These are phyloP conservation scores for Polypedilum pembai DNA, from an alignment of 1,140 invertebrate genomes.

Conservation along the genomic window DNA sequence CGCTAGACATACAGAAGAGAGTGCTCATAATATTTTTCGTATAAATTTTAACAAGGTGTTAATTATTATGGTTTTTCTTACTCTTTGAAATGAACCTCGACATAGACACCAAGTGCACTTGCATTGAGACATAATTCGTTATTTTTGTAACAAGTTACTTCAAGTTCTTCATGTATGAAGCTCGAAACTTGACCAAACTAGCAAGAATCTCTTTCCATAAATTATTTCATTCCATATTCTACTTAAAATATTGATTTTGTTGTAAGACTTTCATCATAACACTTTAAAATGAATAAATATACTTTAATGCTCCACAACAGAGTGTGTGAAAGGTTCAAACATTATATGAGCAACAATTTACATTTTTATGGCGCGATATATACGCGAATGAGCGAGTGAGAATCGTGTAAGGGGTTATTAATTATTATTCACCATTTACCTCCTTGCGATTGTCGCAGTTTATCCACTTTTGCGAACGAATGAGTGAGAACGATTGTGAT, in stretches of 20 bases:
- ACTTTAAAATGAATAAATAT: neutral
- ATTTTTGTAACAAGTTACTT: too few relatives aligned
- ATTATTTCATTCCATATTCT: neutral
- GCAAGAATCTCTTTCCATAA: neutral
- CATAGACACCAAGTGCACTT: neutral
- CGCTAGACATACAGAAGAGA: too few relatives aligned
- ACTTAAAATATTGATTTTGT: conserved; percentile 19
- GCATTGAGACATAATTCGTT: neutral
- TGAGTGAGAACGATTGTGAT: neutral
- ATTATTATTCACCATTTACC: neutral
- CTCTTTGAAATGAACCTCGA: neutral
- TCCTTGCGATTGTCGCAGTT: neutral
- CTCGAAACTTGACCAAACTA: neutral
- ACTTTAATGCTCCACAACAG: neutral
- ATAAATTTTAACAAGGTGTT: conserved; percentile 3
- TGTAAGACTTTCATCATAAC: neutral
- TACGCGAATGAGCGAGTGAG: too few relatives aligned
- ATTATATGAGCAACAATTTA: neutral
- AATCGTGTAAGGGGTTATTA: neutral
- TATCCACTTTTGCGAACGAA: neutral
- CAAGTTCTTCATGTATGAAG: neutral
- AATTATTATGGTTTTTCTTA: neutral
- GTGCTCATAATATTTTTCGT: neutral
- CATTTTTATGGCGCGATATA: neutral
- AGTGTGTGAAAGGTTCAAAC: neutral